phyloP scores from a whole-genome alignment of 2,113 vertebrate species.

The Amphiprion ocellaris region DNA sequence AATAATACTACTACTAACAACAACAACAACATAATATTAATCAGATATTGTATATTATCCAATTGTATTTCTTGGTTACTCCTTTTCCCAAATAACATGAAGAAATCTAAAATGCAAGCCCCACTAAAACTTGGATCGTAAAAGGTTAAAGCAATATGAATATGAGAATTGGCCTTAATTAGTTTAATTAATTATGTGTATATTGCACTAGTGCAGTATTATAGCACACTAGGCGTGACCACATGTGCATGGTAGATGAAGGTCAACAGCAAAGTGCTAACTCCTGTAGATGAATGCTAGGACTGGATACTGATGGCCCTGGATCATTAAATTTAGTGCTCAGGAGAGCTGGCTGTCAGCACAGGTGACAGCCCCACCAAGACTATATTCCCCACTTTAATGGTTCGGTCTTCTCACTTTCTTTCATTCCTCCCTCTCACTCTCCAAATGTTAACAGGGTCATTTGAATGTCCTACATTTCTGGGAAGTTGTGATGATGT shows the following conservation, averaged over 20 bases:
- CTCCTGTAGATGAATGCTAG: constrained; percentile 54
- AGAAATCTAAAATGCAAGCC: no score
- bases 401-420: constrained; percentile 38
- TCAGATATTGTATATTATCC: no score
- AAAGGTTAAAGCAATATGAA: background rate
- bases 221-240: background rate
- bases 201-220: constrained; percentile 6
- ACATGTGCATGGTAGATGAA: constrained; percentile 51
- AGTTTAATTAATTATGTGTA: constrained; percentile 9
- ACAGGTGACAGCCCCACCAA: constrained; percentile 2
- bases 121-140: no score
- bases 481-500: constrained; percentile 58
- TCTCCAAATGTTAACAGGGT: constrained; percentile 67
- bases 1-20: no score
- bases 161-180: constrained; percentile 6
- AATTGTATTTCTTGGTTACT: no score
- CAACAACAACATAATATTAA: no score
- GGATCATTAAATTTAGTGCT: constrained; percentile 81
- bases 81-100: no score
- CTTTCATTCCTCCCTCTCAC: constrained; percentile 28
- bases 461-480: constrained; percentile 63
- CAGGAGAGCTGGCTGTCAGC: constrained; percentile 55
- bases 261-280: constrained; percentile 67
- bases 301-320: constrained; percentile 25
- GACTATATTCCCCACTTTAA: constrained; percentile 12